These are phyloP conservation scores for Chloroclystis v-ata DNA, from an alignment of 2,888 invertebrate species.

Conservation along the genomic window DNA sequence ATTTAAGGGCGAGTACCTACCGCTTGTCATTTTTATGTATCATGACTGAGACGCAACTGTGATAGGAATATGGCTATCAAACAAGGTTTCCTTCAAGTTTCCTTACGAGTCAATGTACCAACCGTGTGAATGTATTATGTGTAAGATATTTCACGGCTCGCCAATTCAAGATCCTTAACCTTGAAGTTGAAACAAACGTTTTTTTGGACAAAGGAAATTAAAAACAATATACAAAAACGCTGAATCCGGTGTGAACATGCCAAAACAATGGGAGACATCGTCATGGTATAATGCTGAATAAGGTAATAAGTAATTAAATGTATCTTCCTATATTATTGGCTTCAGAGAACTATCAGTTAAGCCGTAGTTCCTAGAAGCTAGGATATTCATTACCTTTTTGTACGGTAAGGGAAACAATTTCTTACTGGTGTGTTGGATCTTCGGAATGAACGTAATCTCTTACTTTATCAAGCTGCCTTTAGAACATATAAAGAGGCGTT, in stretches of 20 bases:
- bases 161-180: slow-evolving; percentile 10
- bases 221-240: slow-evolving; percentile 23
- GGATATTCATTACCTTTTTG: background rate
- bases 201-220: slow-evolving; percentile 17
- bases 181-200: slow-evolving; percentile 14
- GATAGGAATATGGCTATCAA: no score
- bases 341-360: no score
- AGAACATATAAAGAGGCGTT: no score
- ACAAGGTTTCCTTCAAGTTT: no score
- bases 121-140: background rate
- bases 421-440: background rate
- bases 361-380: background rate
- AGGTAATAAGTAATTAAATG: slow-evolving; percentile 17
- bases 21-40: no score
- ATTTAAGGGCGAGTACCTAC: no score
- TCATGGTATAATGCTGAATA: slow-evolving; percentile 15
- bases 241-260: slow-evolving; percentile 23
- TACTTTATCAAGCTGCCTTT: no score
- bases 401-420: background rate
- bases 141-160: slow-evolving; percentile 3
- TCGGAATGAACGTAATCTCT: background rate
- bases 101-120: background rate
- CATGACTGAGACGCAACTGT: no score
- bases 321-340: slow-evolving; percentile 19
- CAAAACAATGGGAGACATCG: slow-evolving; percentile 22